Conservation (phyloP, 2,113 vertebrate genomes). For the Gymnorhina tibicen region DNA sequence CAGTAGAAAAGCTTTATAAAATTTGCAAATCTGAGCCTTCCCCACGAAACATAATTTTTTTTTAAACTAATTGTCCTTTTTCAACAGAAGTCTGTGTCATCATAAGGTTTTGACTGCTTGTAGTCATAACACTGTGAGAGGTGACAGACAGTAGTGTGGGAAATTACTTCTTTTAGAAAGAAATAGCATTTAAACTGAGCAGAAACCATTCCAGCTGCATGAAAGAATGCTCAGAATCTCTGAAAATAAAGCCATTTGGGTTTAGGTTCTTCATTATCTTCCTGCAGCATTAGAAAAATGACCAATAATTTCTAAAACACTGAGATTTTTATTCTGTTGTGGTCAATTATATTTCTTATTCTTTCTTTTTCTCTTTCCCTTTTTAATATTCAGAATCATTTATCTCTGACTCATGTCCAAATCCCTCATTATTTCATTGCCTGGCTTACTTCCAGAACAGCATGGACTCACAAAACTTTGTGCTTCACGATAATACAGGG, state of each 20-base stretch:
- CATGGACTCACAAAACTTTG: background rate
- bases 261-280: background rate
- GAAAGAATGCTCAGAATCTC: background rate
- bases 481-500: background rate
- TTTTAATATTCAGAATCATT: background rate
- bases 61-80: background rate
- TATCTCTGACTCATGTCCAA: background rate
- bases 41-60: background rate
- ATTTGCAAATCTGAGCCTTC: background rate
- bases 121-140: background rate
- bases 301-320: background rate
- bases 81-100: background rate
- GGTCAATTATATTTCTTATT: background rate
- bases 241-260: background rate
- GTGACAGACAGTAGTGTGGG: background rate
- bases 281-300: background rate
- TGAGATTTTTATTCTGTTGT: background rate
- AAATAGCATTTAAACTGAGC: background rate
- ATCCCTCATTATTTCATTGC: conserved; percentile 14
- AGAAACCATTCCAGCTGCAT: background rate
- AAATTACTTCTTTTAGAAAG: background rate
- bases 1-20: background rate
- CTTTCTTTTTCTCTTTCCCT: background rate
- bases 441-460: background rate
- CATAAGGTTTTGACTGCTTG: background rate